Percentiles rank a stretch among this genome's conserved stretches.
Conservation (phyloP, 2,113 vertebrate species). For the Podarcis cretensis region DNA sequence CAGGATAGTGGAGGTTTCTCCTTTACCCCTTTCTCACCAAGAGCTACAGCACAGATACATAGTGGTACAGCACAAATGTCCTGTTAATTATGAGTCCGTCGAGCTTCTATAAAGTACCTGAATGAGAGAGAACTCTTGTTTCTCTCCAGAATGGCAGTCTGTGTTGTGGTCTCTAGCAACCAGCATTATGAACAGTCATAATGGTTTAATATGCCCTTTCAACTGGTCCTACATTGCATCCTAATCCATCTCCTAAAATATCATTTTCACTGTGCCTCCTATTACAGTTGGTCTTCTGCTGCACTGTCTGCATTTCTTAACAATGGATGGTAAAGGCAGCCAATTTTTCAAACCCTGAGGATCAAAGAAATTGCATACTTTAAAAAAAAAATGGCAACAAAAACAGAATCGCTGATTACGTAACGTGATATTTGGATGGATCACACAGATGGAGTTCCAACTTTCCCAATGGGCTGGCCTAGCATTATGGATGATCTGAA, state of each 20-base stretch:
- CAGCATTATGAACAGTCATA: neutral
- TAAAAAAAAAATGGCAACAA: neutral
- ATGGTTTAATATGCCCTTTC: neutral
- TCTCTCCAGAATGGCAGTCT: neutral
- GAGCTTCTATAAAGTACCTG: neutral
- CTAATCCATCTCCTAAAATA: neutral
- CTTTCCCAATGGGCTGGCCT: neutral
- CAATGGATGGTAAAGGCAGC: neutral
- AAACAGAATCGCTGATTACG: neutral
- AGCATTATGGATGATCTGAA: neutral
- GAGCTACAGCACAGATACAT: too few relatives aligned
- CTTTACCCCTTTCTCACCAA: too few relatives aligned
- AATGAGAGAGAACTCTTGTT: neutral
- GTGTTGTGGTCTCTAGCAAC: neutral
- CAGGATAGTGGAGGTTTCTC: too few relatives aligned
- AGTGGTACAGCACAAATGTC: too few relatives aligned
- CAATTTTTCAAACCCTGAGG: rapidly evolving
- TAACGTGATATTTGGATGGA: neutral
- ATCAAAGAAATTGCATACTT: neutral
- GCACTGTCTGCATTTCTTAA: conserved; percentile 5
- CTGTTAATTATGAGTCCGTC: too few relatives aligned
- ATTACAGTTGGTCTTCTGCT: too few relatives aligned
- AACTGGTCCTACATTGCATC: neutral
- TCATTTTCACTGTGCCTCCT: too few relatives aligned
- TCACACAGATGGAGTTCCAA: neutral